Base-by-base conservation (phyloP, 2,888 invertebrate species). In the Lasius platythorax region DNA sequence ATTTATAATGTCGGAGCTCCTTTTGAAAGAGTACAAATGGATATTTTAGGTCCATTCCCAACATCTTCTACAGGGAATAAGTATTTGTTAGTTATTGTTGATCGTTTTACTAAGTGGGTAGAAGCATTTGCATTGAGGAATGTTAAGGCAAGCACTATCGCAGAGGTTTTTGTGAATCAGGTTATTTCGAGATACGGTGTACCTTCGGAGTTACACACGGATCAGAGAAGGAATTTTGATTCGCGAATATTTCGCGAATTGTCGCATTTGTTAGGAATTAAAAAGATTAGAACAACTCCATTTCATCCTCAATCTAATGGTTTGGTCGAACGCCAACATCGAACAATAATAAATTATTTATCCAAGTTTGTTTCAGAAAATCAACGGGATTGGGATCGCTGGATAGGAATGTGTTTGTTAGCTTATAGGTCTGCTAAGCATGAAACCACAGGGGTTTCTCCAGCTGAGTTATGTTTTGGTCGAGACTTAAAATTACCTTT, bases 361-460 rank as follows among this genome's bases (percentile, higher is more conserved):
- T 18, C 63, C 3, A 33, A 63, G 18, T 63, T 33, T 9, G 18
- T 63, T 18, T 6, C 33, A 0, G 63, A 37, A 9, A 63, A 63
- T 37, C n/a, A 63, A 30, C 12, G 15, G 1, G 79, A 78, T 61
- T 85, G 73, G 83, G 81, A 87, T 67, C 28, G 50, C 33, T 86
- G 87, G 83, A 23, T 86, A 8, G 72, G 76, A 43, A 53, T 86
- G 43, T 76, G 61, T 66, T 53, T 87, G 9, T 43, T 86, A 46
- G 83, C 85, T 50, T 84, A 86, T 72, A 74, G 81, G 40, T 86
- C 82, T 12, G 66, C 83, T 0, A 79, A 28, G 61, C 84, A 85
- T 64, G 76, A 79, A 46, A 70, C n/a, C 18, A 53, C n/a, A 8
- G n/a, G 53, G 3, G 18, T 53, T 0, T 8, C 18, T 53, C n/a